Evolutionary conservation across 2,888 invertebrate genomes (phyloP), one percentile per base, ranked within the genome.

Genomic region (Pristionchus maxplancki): DNA sequence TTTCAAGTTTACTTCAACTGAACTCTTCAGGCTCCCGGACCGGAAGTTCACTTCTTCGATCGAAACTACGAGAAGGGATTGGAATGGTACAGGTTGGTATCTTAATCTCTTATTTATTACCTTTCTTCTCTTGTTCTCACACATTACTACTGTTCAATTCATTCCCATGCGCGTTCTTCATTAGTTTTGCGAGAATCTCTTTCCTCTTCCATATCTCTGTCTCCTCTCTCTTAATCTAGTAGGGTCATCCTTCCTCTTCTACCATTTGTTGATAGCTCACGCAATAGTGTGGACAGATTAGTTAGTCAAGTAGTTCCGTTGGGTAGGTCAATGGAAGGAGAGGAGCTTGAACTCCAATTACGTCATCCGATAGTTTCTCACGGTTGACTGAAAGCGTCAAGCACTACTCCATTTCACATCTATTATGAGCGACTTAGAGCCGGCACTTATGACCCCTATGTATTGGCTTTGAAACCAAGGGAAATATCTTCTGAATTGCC

Each of bases 1-100:
- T 44, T 44, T 44, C 44, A n/a, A n/a, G n/a, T n/a, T n/a, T n/a
- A n/a, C n/a, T n/a, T n/a, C n/a, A n/a, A n/a, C n/a, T n/a, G n/a
- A n/a, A n/a, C n/a, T n/a, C n/a, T 37, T 67, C 96, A 97, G 87
- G 98, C 98, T 0, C 97, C 98, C 1, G 97, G 97, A 28, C 97
- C 97, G 37, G 98, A 99, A 95, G 97, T 98, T 53, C 98, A 99
- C 95, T 99, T 98, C 96, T 99, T 99, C 95, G 98, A 99, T 95
- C 96, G 97, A 94, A 97, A 98, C 95, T 99, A 98, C 95, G 96
- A 96, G 89, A 96, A 97, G 91, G 99, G 99, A 0, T 96, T 98
- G 89, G 98, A 98, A 90, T 99, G 98, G 98, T 99, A 99, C 90
- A 93, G 94, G 94, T 94, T 53, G 11, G 50, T 0, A 34, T 34